These are phyloP conservation scores for Manis javanica DNA, from an alignment of 2,797 vertebrate genomes.

Conservation along the genomic window DNA sequence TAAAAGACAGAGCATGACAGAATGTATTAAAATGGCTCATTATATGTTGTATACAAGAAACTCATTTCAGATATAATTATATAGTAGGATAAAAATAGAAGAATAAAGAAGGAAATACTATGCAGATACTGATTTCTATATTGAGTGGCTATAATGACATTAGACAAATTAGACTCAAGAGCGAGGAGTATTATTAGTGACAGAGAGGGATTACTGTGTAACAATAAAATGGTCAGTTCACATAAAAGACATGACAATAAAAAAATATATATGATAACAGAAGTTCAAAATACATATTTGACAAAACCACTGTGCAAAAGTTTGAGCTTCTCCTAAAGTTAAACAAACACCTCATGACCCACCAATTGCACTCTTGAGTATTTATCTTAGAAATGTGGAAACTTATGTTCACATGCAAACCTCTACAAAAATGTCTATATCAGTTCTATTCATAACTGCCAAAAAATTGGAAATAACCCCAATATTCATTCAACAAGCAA, in stretches of 20 bases:
- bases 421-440: background rate
- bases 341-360: background rate
- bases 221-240: background rate
- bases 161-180: background rate
- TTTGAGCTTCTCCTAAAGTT: background rate
- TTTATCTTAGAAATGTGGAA: slow-evolving; percentile 8
- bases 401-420: background rate
- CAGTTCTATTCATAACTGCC: background rate
- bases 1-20: background rate
- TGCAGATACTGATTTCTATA: background rate
- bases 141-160: background rate
- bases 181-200: background rate
- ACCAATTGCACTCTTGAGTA: background rate
- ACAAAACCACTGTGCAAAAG: background rate
- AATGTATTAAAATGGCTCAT: background rate
- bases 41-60: background rate
- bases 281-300: background rate
- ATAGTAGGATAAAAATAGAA: background rate
- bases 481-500: background rate
- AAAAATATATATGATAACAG: background rate
- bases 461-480: background rate
- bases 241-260: background rate
- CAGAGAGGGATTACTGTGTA: background rate
- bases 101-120: background rate
- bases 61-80: background rate